Evolutionary conservation across 92 coral and sea anemone species (phyloP).

Genomic region (Zoanthus sansibaricus): DNA sequence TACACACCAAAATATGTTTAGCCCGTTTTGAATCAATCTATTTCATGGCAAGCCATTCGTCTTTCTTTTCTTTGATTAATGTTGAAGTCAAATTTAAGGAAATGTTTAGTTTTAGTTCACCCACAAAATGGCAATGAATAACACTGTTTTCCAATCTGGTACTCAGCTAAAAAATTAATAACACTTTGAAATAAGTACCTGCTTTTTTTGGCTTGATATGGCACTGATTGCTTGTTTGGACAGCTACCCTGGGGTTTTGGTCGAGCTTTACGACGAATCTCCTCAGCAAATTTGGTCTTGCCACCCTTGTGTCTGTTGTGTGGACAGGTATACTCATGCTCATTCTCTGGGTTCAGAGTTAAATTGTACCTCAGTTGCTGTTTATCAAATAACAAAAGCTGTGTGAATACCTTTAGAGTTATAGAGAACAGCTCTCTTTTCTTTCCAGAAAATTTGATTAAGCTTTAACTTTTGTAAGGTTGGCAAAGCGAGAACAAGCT

Average conservation of each 20-base stretch:
- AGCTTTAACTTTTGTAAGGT: too few relatives aligned
- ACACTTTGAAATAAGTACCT: conserved; percentile 54
- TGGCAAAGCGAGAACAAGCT: too few relatives aligned
- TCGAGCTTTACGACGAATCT: conserved; percentile 78
- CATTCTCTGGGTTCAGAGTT: conserved; percentile 79
- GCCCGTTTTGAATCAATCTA: too few relatives aligned
- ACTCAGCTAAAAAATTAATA: too few relatives aligned
- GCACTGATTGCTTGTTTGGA: conserved; percentile 72
- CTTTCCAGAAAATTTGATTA: too few relatives aligned
- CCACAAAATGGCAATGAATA: too few relatives aligned
- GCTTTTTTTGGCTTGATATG: conserved; percentile 68
- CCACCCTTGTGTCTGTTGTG: conserved; percentile 72
- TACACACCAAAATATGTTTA: too few relatives aligned
- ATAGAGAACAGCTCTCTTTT: neutral
- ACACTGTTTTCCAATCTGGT: too few relatives aligned
- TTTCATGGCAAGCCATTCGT: too few relatives aligned
- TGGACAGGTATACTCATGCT: conserved; percentile 94
- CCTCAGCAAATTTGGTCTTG: conserved; percentile 83
- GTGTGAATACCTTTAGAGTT: neutral
- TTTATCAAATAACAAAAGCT: neutral
- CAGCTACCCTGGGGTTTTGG: conserved; percentile 81
- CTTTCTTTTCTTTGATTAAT: too few relatives aligned
- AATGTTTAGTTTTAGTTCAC: too few relatives aligned
- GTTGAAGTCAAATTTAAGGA: too few relatives aligned
- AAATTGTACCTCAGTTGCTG: conserved; percentile 86